Base-by-base conservation (phyloP, 2,888 invertebrate genomes). In the Apotomis turbidana region DNA sequence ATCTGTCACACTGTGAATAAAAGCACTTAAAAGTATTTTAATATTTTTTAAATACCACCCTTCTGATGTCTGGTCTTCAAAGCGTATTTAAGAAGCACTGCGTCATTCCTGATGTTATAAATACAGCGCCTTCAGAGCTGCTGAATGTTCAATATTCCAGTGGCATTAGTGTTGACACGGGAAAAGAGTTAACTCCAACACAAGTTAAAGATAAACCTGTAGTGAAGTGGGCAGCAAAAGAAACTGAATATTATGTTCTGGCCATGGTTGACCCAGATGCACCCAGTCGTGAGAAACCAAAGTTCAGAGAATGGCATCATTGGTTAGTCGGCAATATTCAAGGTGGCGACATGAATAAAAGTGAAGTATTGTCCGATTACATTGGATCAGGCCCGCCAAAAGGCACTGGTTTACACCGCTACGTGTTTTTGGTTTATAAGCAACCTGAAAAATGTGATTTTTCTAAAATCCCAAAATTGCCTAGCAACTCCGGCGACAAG, bases 301-400 rank as follows among this genome's bases (percentile, higher is more conserved):
- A 94, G 76, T 95, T 94, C 77, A 91, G 96, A 41, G 96, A 97
- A 88, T 96, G 95, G 94, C 95, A 96, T 78, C 97, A 97, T 85
- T 97, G 97, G 97, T 87, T 97, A 10, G 94, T 97, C 44, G 96
- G 94, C 27, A 97, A 97, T 81, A 96, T 97, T 80, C 95, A 95
- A 9, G 96, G 95, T 44, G 89, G 88, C 69, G 94, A 96, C 76
- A 80, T 97, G 58, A 83, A 83, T 12, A 93, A 94, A 77, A 96
- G 96, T 41, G 95, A 96, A 82, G 90, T 93, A 15, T 87, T 96
- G 15, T 93, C 95, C 13, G 95, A 95, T 74, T 97, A 97, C 81
- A 91, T 93, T 52, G 91, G 92, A 27, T 90, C 93, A 12, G 96
- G 96, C 4, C 97, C 97, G n/a, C 96, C 96, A 8, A 94, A 95